These are phyloP conservation scores for Maconellicoccus hirsutus DNA, from an alignment of 1,140 invertebrate genomes.

Conservation along the genomic window DNA sequence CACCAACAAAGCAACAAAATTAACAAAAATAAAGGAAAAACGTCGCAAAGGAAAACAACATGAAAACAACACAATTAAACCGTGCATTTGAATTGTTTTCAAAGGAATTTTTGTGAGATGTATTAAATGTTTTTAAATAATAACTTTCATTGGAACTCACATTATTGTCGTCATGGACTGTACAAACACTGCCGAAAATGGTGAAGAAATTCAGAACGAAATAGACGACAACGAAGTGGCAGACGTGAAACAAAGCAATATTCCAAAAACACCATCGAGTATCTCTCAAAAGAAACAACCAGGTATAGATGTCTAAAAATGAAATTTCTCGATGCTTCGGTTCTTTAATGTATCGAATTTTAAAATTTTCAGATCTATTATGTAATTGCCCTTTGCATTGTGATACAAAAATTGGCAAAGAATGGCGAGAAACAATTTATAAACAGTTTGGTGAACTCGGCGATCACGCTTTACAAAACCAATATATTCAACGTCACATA, in stretches of 20 bases:
- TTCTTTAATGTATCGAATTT: too few species aligned
- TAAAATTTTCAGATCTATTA: conserved; percentile 12
- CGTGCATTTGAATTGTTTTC: background rate
- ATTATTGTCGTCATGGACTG: background rate
- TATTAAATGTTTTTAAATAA: background rate
- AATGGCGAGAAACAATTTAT: conserved; percentile 1
- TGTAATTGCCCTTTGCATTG: conserved; percentile 8
- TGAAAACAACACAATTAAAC: background rate
- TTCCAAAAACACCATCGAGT: background rate
- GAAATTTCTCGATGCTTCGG: background rate
- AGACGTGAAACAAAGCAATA: conserved; percentile 6
- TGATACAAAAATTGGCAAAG: conserved; percentile 8
- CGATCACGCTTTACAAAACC: background rate
- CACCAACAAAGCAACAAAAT: background rate
- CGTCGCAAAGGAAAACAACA: background rate
- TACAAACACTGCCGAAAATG: background rate
- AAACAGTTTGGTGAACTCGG: background rate
- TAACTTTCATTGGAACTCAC: background rate
- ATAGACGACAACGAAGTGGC: background rate
- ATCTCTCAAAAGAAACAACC: background rate
- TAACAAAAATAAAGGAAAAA: background rate
- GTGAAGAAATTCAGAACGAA: background rate
- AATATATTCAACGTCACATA: background rate
- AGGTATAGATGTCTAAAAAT: background rate
- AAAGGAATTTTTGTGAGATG: background rate